phyloP scores from a whole-genome alignment of 2,888 invertebrate species.

The Ctenicera cuprea region DNA sequence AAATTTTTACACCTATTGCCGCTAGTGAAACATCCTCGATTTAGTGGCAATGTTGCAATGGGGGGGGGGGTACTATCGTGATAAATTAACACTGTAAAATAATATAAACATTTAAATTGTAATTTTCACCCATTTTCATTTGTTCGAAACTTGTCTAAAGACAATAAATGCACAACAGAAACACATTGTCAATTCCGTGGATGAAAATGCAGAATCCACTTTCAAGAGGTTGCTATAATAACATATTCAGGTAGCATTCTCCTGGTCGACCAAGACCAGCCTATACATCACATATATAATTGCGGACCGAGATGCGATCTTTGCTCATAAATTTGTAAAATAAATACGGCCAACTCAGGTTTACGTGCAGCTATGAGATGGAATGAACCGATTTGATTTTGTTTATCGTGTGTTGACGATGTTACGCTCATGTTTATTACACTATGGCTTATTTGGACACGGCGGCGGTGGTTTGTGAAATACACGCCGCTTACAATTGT shows the following conservation, averaged over 20 bases:
- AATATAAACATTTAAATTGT: too few relatives aligned
- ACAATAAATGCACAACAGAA: too few relatives aligned
- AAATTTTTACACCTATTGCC: too few relatives aligned
- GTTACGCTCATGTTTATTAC: conserved; percentile 60
- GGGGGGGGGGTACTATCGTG: too few relatives aligned
- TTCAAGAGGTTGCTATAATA: conserved; percentile 62
- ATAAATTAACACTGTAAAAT: too few relatives aligned
- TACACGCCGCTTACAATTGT: conserved; percentile 11
- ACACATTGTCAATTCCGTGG: conserved; percentile 17
- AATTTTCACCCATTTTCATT: too few relatives aligned
- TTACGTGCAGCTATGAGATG: conserved; percentile 63
- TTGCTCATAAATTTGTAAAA: conserved; percentile 72
- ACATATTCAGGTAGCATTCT: conserved; percentile 72
- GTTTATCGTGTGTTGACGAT: conserved; percentile 71
- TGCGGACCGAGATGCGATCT: conserved; percentile 72
- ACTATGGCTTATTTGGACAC: conserved; percentile 40
- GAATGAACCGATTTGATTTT: conserved; percentile 69
- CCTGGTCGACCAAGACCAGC: conserved; percentile 64
- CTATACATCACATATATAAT: conserved; percentile 71
- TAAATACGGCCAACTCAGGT: conserved; percentile 68
- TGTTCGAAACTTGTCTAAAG: too few relatives aligned
- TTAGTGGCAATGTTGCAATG: too few relatives aligned
- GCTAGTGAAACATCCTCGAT: too few relatives aligned
- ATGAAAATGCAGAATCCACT: conserved; percentile 38
- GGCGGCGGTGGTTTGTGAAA: conserved; percentile 21